Base-by-base conservation (phyloP, 2,888 invertebrate species). In the Nipponacmea schrenckii region DNA sequence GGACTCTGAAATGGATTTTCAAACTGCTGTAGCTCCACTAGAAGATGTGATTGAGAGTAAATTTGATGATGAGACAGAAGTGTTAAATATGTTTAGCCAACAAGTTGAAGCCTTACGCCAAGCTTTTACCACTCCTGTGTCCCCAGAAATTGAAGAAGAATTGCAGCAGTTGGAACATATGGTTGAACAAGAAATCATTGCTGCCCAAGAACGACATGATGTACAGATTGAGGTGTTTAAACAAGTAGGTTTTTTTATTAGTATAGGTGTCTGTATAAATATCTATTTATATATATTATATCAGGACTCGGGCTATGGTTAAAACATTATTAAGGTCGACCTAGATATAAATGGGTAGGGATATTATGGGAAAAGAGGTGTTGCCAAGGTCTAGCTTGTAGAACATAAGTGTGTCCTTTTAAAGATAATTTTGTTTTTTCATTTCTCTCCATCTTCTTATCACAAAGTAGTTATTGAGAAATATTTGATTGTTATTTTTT, bases 1-100 rank as follows among this genome's bases (percentile, higher is more conserved):
- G 64, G 83, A 84, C 62, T 80, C 83, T 15, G 82, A 81, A 72
- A 78, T 76, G 69, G 82, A 83, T 74, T 75, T 83, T 26, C 79
- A 81, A 67, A 78, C 78, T n/a, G 78, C 83, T 46, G 63, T 84
- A 63, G 73, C 79, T 27, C 81, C 81, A 24, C 78, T 84, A 79
- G 85, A 85, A 68, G 84, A 84, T 67, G 83, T 84, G 39, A 71
- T 85, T 63, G 84, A 85, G 67, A 84, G 78, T 39, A 83, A 84
- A 67, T 83, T 81, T 62, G 83, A 83, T 48, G 85, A 85, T 78
- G 85, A 85, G 70, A 69, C 80, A 75, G 81, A 82, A 71, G 84
- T 84, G 27, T 70, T 85, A 31, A 77, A 79, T 70, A 80, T 82
- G 39, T 70, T 85, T n/a, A 79, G 82, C 66, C 77, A 77, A 62